These are phyloP conservation scores for Melipona beecheii DNA, from an alignment of 2,888 invertebrate species.

Conservation along the genomic window DNA sequence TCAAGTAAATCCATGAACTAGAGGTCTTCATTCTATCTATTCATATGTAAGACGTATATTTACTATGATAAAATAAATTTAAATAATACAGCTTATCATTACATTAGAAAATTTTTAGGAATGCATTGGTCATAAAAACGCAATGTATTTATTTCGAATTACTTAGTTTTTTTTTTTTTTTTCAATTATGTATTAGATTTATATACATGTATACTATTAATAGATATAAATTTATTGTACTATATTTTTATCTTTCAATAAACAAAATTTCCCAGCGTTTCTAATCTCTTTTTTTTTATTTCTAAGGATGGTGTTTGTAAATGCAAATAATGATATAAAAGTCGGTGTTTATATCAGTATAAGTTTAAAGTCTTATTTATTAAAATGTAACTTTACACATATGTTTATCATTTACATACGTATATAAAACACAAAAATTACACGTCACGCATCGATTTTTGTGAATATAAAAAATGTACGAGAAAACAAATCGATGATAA, in stretches of 20 bases:
- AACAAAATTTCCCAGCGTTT: conserved; percentile 68
- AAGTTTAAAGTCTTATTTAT: conserved; percentile 72
- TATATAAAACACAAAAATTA: conserved; percentile 61
- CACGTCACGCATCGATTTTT: conserved; percentile 50
- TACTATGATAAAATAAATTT: conserved; percentile 72
- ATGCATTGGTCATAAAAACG: conserved; percentile 45
- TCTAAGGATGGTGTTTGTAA: background rate
- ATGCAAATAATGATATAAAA: background rate
- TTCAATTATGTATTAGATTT: conserved; percentile 68
- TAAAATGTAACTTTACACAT: conserved; percentile 75
- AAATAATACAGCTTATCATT: conserved; percentile 66
- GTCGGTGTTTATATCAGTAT: conserved; percentile 13
- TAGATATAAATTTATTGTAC: conserved; percentile 71
- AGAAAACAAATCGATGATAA: conserved; percentile 64
- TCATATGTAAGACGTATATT: conserved; percentile 75
- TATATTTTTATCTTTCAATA: conserved; percentile 80
- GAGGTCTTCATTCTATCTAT: conserved; percentile 83
- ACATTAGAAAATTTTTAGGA: conserved; percentile 57
- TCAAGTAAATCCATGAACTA: conserved; percentile 82
- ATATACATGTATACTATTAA: conserved; percentile 71
- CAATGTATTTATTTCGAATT: conserved; percentile 68
- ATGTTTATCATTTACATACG: conserved; percentile 61
- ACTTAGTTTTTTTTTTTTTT: conserved; percentile 50
- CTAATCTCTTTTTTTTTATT: conserved; percentile 8
- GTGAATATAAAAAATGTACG: conserved; percentile 68